Evolutionary conservation across 2,113 vertebrate species (phyloP), one percentile per base, ranked within the genome.

Genomic region (Noctilio leporinus): DNA sequence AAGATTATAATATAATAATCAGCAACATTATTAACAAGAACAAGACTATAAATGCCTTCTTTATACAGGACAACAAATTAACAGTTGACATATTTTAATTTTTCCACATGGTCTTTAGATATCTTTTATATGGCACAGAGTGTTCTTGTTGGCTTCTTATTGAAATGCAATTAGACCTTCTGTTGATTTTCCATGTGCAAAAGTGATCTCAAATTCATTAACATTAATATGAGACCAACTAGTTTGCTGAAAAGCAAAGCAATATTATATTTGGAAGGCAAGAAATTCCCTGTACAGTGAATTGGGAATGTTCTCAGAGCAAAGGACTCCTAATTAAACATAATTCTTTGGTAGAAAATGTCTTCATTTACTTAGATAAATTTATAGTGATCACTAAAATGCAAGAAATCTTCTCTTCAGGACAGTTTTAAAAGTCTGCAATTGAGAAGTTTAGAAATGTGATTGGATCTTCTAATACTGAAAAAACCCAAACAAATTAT

Each of bases 161-260:
- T 94, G 78, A 92, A 75, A 93, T 89, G n/a, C 15, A 65, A 86
- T 93, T 92, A 30, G 45, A 40, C 19, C 80, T 88, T 92, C 91
- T 91, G 94, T 86, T 96, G 78, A 96, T 94, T 94, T 96, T 86
- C 62, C 89, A 96, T 75, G 77, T 96, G 69, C 57, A 95, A 95
- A 93, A 59, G 20, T 83, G 51, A 95, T 96, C 64, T 96, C 73
- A 89, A 89, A 80, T 94, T 94, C 78, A 96, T 96, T 96, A 95
- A 83, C 57, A 91, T 96, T 96, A 94, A 86, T 91, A 77, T 81
- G 62, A 80, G 43, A 96, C 55, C 92, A 96, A 55, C 51, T 80
- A 47, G n/a, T 26, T 94, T 93, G 78, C 73, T 86, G 38, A 67
- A 75, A 95, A 78, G 67, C 80, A 90, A 96, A 95, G 28, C 1